Conservation (phyloP, 2,888 invertebrate genomes). For the Sarcophaga variegata region DNA sequence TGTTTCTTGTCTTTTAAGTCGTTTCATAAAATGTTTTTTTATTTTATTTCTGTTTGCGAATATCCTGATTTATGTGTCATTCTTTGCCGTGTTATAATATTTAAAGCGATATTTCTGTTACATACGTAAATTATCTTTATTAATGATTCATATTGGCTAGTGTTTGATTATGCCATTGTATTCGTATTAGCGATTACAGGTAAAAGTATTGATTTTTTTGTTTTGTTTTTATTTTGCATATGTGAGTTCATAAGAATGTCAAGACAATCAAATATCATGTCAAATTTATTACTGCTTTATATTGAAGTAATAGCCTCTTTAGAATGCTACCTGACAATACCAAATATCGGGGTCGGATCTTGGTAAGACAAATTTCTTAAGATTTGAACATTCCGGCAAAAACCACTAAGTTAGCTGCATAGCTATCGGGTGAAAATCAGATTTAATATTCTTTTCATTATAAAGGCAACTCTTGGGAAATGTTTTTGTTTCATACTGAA, state of each 20-base stretch:
- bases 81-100: conserved; percentile 2
- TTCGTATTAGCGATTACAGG: neutral
- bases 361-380: no score
- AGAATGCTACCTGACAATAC: no score
- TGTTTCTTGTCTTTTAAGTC: conserved; percentile 9
- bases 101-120: neutral
- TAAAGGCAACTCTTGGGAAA: no score
- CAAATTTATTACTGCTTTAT: no score
- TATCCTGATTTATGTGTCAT: conserved; percentile 64
- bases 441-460: no score
- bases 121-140: conserved; percentile 34
- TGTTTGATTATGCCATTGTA: no score
- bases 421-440: no score
- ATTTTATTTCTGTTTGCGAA: conserved; percentile 30
- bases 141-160: conserved; percentile 13
- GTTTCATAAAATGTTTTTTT: conserved; percentile 12
- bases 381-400: no score
- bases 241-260: neutral
- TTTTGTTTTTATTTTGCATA: neutral
- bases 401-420: no score
- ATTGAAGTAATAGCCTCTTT: no score
- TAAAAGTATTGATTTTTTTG: neutral
- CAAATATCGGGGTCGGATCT: no score
- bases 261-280: neutral
- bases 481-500: no score